A percentile compares a stretch with the other conserved stretches of the same genome.
phyloP scores from a whole-genome alignment of 2,113 vertebrate genomes.

The Gallinago undulata region DNA sequence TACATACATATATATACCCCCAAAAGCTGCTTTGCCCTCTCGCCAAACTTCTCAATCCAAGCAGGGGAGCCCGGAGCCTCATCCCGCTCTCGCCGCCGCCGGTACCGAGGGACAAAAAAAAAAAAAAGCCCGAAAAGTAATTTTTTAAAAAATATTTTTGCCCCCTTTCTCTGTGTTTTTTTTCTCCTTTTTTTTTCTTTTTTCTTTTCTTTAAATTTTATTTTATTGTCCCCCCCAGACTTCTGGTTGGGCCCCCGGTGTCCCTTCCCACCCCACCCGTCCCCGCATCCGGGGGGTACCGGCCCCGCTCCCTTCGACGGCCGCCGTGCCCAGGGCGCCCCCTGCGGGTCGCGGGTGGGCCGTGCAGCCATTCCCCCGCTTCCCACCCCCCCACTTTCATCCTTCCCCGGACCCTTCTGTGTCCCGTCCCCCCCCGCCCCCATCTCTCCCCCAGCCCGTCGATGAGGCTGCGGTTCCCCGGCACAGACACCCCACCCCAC shows the following conservation, averaged over 20 bases:
- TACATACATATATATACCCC: no score
- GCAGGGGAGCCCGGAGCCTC: background rate
- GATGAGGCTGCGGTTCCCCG: background rate
- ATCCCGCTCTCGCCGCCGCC: background rate
- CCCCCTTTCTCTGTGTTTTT: fast-evolving
- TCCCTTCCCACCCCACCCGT: background rate
- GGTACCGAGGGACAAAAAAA: background rate
- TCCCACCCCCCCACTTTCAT: no score
- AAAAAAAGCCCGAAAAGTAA: background rate
- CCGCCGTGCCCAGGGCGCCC: constrained; percentile 54
- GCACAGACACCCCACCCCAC: background rate
- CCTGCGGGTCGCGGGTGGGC: constrained; percentile 8
- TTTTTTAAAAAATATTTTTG: fast-evolving
- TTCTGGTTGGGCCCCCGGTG: background rate
- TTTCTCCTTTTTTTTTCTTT: no score
- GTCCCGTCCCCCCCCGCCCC: no score
- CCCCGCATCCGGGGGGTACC: background rate
- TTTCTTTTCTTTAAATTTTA: background rate
- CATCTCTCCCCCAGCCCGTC: background rate
- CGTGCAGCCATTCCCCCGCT: background rate
- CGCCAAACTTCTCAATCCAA: background rate
- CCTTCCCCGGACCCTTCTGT: background rate
- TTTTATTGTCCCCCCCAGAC: no score
- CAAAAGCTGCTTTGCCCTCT: background rate
- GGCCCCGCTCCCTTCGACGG: background rate